Evolutionary conservation across 2,113 vertebrate genomes (phyloP), one percentile per base, ranked within the genome.

Genomic region (Perca schrenkii): DNA sequence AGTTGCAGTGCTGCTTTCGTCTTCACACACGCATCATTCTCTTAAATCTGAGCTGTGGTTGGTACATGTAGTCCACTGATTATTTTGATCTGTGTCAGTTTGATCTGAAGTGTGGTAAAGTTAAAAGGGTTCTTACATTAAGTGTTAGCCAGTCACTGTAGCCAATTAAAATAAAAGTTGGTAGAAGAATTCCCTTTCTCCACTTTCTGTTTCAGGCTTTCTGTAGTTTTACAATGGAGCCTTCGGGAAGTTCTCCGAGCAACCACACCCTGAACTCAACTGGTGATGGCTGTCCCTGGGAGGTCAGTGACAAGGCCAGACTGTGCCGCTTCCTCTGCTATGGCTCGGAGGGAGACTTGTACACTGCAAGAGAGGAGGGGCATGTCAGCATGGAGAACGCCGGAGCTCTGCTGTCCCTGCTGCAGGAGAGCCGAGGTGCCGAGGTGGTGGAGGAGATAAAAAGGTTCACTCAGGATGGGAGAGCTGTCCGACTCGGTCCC

Each of bases 301-400:
- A 94, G 6, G 93, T 97, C 88, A 94, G 88, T 0, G 97, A 97
- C 80, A 92, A 91, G 86, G 82, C 89, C 65, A 95, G 95, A 4
- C 95, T 99, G n/a, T 95, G 89, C 1, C 97, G 92, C 31, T 98
- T 99, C 92, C 86, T 99, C 10, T 98, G 97, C 87, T 99, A 97
- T 16, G 98, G 98, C 79, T 97, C 95, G 0, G 96, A 99, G 92
- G 92, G 94, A 68, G 89, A 90, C 25, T 67, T 95, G 0, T 99
- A 98, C 19, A 96, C 87, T 43, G 86, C 95, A 87, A 95, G 86
- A 81, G 90, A 96, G 88, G 96, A 97, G 75, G 95, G 90, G 21
- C 94, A 91, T 47, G 69, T 96, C 85, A 89, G 93, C 87, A 90
- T 95, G 34, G 95, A 94, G 68, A 95, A 90, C 3, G 95, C 95